Evolutionary conservation across 1,140 invertebrate genomes (phyloP).

Genomic region (Pantala flavescens): DNA sequence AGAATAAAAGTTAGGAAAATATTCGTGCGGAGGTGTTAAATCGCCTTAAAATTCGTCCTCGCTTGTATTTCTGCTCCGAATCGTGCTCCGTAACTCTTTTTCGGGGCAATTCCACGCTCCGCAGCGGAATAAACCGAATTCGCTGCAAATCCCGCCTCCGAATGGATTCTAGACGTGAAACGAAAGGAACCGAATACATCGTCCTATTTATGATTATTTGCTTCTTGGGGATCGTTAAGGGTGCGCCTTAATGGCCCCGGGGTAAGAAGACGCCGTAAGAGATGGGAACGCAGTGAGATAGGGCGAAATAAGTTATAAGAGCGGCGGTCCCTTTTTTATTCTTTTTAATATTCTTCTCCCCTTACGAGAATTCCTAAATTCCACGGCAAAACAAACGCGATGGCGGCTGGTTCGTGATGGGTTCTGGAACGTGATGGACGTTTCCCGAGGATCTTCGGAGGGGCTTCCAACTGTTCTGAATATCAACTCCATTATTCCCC

Average conservation of each 20-base stretch:
- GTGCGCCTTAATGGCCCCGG: background rate
- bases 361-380: background rate
- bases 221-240: background rate
- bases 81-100: too few species aligned
- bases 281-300: background rate
- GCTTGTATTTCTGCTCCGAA: too few species aligned
- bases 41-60: too few species aligned
- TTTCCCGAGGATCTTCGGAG: too few species aligned
- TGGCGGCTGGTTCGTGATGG: too few species aligned
- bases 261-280: background rate
- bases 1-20: too few species aligned
- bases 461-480: too few species aligned
- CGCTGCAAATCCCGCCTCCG: background rate
- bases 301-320: background rate
- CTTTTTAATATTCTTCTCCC: constrained; percentile 7
- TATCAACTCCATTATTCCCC: too few species aligned
- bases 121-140: background rate
- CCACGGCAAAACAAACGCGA: constrained; percentile 1
- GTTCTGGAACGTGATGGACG: too few species aligned
- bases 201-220: constrained; percentile 6
- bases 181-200: constrained; percentile 1
- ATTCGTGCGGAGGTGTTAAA: too few species aligned
- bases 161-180: background rate
- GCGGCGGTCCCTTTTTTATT: background rate
- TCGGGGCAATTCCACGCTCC: background rate